Percentiles rank a stretch among this genome's conserved stretches.
Evolutionary conservation across 2,888 invertebrate species (phyloP).

Genomic region (Rapana venosa): DNA sequence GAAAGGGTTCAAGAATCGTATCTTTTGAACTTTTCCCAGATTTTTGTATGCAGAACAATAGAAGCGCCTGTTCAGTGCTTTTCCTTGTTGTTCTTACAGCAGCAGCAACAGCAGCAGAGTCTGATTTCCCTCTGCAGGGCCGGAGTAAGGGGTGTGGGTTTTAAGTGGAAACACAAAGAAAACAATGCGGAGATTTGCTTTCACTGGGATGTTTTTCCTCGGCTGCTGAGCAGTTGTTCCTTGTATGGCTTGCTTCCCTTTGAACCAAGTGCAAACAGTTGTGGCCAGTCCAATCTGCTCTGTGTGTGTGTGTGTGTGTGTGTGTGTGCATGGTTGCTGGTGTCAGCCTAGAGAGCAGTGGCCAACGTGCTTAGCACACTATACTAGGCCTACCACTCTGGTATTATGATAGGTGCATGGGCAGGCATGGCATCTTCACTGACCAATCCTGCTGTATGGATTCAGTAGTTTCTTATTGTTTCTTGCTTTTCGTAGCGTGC

Average conservation of each 20-base stretch:
- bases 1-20: no score
- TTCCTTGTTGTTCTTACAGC: background rate
- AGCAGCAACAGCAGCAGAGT: background rate
- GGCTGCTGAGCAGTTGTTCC: background rate
- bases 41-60: background rate
- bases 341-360: background rate
- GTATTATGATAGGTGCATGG: no score
- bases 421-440: no score
- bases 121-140: constrained; percentile 1
- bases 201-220: background rate
- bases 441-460: no score
- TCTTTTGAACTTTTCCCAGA: no score
- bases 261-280: background rate
- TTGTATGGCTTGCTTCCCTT: no score
- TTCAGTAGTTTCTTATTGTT: no score
- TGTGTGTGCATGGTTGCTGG: background rate
- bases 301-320: constrained; percentile 10
- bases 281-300: background rate
- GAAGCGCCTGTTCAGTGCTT: background rate
- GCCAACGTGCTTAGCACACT: no score
- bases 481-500: no score
- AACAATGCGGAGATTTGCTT: background rate
- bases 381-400: no score
- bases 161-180: constrained; percentile 11
- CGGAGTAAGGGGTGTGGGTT: background rate